Base-by-base conservation (phyloP, 2,888 invertebrate species). In the Phyllotreta cruciferae region DNA sequence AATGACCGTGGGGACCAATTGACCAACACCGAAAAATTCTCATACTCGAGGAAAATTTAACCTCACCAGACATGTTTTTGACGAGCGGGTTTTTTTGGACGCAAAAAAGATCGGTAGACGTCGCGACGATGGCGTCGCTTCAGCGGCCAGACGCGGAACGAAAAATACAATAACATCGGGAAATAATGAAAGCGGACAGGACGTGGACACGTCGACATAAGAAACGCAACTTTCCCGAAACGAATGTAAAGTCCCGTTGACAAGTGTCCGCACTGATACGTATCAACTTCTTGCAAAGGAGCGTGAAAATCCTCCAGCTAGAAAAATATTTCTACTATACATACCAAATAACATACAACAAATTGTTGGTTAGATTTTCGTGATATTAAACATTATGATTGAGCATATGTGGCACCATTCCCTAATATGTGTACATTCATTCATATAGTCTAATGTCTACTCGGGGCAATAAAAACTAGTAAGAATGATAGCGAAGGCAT, bases 401-500 rank as follows among this genome's bases (percentile, higher is more conserved):
- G 24, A 24, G 24, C n/a, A n/a, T 24, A 24, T 24, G 24, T 24
- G 24, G 24, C 1, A 4, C 1, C 2, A 4, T 24, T 24, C 4
- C 24, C 24, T 24, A 24, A 24, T 24, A 24, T 24, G 24, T 24
- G 24, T 24, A 24, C 24, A 24, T 24, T 24, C 49, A 8, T 49
- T 57, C 56, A 45, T 56, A 56, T 45, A 37, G 38, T 47, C 14
- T 38, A 56, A 37, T 49, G 39, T 57, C 49, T 57, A 49, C 54
- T 37, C 55, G 10, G 36, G 35, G 71, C 73, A 73, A 75, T 76
- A 77, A 77, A 76, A 76, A 75, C 68, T 71, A 69, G 68, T 70
- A 72, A 75, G 75, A 77, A 74, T 77, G 75, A 77, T 75, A 74
- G 74, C 71, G 65, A 67, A 74, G 76, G 76, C 78, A 78, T 77